These are phyloP conservation scores for Temnothorax rugatulus DNA, from an alignment of 2,888 invertebrate species.

Conservation along the genomic window DNA sequence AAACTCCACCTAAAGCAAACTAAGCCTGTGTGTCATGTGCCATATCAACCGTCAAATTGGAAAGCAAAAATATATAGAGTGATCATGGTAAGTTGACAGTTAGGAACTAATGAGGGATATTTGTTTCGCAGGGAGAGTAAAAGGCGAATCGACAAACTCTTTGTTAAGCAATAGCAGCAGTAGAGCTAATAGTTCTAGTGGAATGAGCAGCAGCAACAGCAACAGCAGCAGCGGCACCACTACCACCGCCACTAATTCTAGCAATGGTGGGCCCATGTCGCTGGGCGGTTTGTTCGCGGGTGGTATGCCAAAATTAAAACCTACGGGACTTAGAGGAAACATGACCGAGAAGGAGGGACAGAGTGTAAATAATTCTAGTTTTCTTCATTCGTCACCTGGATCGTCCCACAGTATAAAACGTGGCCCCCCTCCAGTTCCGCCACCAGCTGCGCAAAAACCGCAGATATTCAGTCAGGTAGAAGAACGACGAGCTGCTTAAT, in stretches of 20 bases:
- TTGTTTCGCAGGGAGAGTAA: conserved; percentile 81
- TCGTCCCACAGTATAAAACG: conserved; percentile 86
- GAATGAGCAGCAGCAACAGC: conserved; percentile 66
- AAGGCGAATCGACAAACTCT: conserved; percentile 81
- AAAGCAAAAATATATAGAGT: background rate
- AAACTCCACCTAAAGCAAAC: no score
- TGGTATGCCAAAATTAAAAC: conserved; percentile 93
- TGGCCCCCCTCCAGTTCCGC: conserved; percentile 94
- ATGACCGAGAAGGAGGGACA: conserved; percentile 77
- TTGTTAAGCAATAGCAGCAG: conserved; percentile 77
- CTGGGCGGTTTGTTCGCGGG: conserved; percentile 93
- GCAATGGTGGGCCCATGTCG: conserved; percentile 82
- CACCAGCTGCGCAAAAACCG: conserved; percentile 89
- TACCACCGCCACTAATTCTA: conserved; percentile 63
- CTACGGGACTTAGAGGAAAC: conserved; percentile 88
- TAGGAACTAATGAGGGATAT: background rate
- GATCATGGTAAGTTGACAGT: background rate
- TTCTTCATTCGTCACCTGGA: conserved; percentile 60
- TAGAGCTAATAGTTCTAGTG: conserved; percentile 67
- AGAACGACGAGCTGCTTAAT: background rate
- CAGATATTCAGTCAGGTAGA: conserved; percentile 87
- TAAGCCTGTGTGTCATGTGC: no score
- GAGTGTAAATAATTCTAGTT: conserved; percentile 72
- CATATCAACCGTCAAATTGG: background rate
- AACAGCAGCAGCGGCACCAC: conserved; percentile 65